Conservation (phyloP, 2,113 vertebrate species). For the Callionymus lyra region DNA sequence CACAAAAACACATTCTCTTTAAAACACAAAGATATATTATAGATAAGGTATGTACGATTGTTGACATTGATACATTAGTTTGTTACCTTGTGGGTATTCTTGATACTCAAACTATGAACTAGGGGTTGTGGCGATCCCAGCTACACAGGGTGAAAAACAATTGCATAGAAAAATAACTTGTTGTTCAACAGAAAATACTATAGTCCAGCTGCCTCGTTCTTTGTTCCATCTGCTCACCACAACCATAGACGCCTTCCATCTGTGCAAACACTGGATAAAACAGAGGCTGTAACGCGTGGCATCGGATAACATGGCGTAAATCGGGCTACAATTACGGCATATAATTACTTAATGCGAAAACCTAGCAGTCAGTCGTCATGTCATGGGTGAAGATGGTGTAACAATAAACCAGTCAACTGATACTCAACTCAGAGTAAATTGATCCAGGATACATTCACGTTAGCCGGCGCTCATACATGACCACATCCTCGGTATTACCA, state of each 20-base stretch:
- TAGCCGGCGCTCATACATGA: conserved; percentile 14
- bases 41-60: too few relatives aligned
- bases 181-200: too few relatives aligned
- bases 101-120: too few relatives aligned
- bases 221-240: conserved; percentile 24
- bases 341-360: conserved; percentile 19
- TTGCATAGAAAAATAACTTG: too few relatives aligned
- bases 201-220: not conserved
- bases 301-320: conserved; percentile 3
- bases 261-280: conserved; percentile 15
- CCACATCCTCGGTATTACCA: not conserved
- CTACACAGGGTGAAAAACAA: too few relatives aligned
- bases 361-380: conserved; percentile 19
- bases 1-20: too few relatives aligned
- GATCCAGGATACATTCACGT: conserved; percentile 34
- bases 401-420: conserved; percentile 42
- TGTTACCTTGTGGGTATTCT: too few relatives aligned
- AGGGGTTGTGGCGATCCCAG: too few relatives aligned
- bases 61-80: too few relatives aligned
- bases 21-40: too few relatives aligned
- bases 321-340: conserved; percentile 2
- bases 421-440: conserved; percentile 33
- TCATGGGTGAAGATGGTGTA: conserved; percentile 43
- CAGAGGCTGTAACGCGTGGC: conserved; percentile 4
- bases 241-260: conserved; percentile 11